Evolutionary conservation across 2,797 vertebrate genomes (phyloP).

Genomic region (Brachyalestes nurse): DNA sequence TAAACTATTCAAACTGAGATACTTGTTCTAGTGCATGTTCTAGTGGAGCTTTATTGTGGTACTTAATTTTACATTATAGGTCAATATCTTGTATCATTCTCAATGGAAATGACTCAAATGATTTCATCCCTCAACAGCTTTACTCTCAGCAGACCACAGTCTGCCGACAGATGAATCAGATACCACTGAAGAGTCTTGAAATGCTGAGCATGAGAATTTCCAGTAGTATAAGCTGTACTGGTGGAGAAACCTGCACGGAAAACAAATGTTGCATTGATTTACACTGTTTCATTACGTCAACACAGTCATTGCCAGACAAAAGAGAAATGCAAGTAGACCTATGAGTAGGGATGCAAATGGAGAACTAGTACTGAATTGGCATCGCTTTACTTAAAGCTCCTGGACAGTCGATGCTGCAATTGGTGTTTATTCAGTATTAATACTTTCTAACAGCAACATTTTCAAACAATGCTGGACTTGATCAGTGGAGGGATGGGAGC

Average conservation of each 20-base stretch:
- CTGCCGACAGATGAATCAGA: conserved; percentile 35
- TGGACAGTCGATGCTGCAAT: no score
- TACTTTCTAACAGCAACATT: no score
- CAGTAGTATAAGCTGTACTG: conserved; percentile 26
- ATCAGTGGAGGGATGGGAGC: no score
- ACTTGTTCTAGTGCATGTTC: neutral
- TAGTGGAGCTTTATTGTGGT: neutral
- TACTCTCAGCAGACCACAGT: conserved; percentile 41
- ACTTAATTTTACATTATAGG: neutral
- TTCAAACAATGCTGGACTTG: no score
- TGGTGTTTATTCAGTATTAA: no score
- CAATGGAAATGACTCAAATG: conserved; percentile 20
- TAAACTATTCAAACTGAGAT: no score
- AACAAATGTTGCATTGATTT: neutral
- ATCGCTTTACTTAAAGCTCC: no score
- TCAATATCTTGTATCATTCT: conserved; percentile 28
- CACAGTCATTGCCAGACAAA: neutral
- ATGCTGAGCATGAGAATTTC: conserved; percentile 33
- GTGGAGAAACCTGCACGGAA: conserved; percentile 2
- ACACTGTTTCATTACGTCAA: neutral
- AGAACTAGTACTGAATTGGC: no score
- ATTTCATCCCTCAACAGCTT: conserved; percentile 38
- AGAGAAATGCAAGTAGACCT: neutral
- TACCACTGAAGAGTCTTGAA: conserved; percentile 32
- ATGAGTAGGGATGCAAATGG: no score